Percentiles rank a stretch among this genome's conserved stretches.
These are phyloP conservation scores for Nemoura dubitans DNA, from an alignment of 2,888 invertebrate genomes.

Conservation along the genomic window DNA sequence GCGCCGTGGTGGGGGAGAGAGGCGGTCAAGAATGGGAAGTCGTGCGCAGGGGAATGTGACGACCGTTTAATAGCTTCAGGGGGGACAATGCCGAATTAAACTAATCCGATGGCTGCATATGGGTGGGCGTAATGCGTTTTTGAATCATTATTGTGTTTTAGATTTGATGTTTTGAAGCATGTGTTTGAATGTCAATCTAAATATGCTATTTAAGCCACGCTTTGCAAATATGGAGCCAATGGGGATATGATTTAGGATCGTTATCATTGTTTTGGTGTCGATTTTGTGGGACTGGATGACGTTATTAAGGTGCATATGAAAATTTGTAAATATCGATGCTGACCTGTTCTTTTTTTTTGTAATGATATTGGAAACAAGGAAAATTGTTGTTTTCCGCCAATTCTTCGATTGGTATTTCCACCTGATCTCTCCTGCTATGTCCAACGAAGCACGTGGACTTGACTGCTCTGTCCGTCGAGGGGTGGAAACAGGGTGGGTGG, in stretches of 20 bases:
- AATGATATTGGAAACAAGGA: no score
- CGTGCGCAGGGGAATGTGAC: neutral
- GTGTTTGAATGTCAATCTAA: neutral
- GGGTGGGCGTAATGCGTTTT: neutral
- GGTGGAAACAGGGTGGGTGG: conserved; percentile 27
- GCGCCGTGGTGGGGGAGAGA: neutral
- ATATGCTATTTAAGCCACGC: neutral
- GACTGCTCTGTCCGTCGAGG: neutral
- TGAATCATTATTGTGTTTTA: neutral
- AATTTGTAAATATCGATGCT: no score
- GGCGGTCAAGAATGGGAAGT: neutral
- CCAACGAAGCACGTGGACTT: neutral
- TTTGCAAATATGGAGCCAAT: no score
- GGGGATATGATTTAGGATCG: no score
- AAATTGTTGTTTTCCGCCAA: no score
- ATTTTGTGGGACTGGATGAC: no score
- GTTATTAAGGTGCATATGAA: no score
- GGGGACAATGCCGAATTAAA: neutral
- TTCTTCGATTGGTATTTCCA: no score
- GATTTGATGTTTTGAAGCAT: neutral
- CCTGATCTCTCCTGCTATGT: neutral
- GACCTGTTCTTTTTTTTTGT: no score
- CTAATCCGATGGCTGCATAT: neutral
- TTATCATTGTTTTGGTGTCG: no score
- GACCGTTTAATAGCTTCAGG: neutral